A percentile compares a stretch with the other conserved stretches of the same genome.
These are phyloP conservation scores for Sandelia bainsii DNA, from an alignment of 2,797 vertebrate genomes.

Conservation along the genomic window DNA sequence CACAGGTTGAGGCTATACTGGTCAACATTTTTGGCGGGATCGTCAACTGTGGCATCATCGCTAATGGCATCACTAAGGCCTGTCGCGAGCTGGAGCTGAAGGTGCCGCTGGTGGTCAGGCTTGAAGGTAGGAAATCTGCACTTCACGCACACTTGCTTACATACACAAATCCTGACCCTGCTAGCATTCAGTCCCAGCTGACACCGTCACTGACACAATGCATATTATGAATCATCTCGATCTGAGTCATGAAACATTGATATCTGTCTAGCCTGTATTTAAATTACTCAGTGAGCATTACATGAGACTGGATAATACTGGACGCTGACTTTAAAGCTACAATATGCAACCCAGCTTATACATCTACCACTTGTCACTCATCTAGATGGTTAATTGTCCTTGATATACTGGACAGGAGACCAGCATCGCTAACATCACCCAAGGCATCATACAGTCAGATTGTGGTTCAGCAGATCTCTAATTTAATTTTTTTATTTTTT, in stretches of 20 bases:
- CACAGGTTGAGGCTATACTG: conserved; percentile 96
- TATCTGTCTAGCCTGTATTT: conserved; percentile 8
- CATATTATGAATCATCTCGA: not conserved
- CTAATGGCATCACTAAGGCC: conserved; percentile 97
- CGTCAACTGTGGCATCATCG: conserved; percentile 98
- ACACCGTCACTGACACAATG: conserved; percentile 1
- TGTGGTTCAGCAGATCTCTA: not conserved
- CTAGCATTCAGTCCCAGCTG: not conserved
- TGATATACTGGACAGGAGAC: not conserved
- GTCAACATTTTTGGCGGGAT: conserved; percentile 99
- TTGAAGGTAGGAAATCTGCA: conserved; percentile 89
- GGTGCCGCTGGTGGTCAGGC: conserved; percentile 95
- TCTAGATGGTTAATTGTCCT: conserved; percentile 3
- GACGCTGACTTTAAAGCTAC: conserved; percentile 13
- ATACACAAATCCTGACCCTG: not conserved
- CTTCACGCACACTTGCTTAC: not conserved
- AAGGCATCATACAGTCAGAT: not conserved
- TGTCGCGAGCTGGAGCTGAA: conserved; percentile 94
- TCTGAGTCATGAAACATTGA: conserved; percentile 4
- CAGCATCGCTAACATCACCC: not conserved
- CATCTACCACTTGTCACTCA: conserved; percentile 9
- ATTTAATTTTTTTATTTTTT: not conserved
- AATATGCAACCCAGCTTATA: conserved; percentile 8
- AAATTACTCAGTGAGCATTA: conserved; percentile 50
- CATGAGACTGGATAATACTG: conserved; percentile 39